Evolutionary conservation across 2,888 invertebrate genomes (phyloP).

Genomic region (Lycaena phlaeas): DNA sequence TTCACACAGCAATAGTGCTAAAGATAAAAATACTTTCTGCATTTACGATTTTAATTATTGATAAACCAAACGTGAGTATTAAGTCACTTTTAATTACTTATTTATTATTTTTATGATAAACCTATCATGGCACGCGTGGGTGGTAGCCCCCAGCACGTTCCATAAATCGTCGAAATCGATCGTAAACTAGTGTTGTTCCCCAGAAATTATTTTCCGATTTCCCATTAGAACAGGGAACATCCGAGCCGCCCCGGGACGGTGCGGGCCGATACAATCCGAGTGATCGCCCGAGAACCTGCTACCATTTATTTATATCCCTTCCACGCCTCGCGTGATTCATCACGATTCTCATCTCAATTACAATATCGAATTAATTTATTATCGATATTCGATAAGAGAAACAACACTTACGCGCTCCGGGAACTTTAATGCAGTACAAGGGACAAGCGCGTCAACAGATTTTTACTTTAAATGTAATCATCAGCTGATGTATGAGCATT

Average conservation of each 20-base stretch:
- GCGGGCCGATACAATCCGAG: neutral
- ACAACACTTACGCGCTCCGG: slow-evolving; percentile 19
- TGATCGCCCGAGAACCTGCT: neutral
- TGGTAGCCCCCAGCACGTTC: too few species aligned
- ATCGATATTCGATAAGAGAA: slow-evolving; percentile 28
- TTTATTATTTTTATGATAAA: too few species aligned
- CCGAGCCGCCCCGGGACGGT: neutral
- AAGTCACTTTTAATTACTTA: too few species aligned
- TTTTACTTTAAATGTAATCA: too few species aligned
- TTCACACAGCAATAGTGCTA: too few species aligned
- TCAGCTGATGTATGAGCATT: too few species aligned
- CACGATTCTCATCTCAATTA: slow-evolving; percentile 26
- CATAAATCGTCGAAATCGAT: too few species aligned
- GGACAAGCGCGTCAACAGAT: slow-evolving; percentile 12
- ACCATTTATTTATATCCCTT: slow-evolving; percentile 9
- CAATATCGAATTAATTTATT: slow-evolving; percentile 28
- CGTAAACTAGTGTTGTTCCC: slow-evolving; percentile 4
- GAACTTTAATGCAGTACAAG: slow-evolving; percentile 13
- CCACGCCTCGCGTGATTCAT: slow-evolving; percentile 21
- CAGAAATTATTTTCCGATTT: slow-evolving; percentile 1
- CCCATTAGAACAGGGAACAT: slow-evolving; percentile 1
- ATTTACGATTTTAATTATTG: too few species aligned
- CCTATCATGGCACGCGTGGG: too few species aligned
- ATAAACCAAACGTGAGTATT: too few species aligned
- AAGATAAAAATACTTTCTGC: too few species aligned